Base-by-base conservation (phyloP, 2,113 vertebrate genomes). In the Engraulis encrasicolus region DNA sequence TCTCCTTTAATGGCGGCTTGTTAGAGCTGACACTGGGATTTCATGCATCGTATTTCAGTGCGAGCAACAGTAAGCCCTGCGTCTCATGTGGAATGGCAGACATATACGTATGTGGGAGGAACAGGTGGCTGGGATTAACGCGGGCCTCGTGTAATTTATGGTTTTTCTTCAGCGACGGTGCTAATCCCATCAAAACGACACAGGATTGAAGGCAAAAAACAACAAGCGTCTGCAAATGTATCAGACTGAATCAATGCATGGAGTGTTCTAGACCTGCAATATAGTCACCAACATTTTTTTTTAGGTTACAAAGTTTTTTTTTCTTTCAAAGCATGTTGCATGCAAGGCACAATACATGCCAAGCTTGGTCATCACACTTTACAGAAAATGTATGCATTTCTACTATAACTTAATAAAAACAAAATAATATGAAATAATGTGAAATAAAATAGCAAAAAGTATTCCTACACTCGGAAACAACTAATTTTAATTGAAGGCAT, bases 11-110 rank as follows among this genome's bases (percentile, higher is more conserved):
- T 84, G 90, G 86, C 87, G 85, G 91, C 89, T 91, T 92, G 91
- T 93, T 91, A 88, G 87, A 91, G 90, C 89, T 88, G 88, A 92
- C 90, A 85, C 87, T 90, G 87, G n/a, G 81, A 87, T 91, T 92
- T 94, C 84, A 86, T 87, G 89, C 87, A 81, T 89, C 89, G 88
- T 89, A 86, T 93, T 93, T 93, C 85, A 84, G 88, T 90, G 81
- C 17, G 66, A 74, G 61, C 84, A 89, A 88, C 88, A 88, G 88
- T 94, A 90, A 92, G 86, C 88, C 78, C 87, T 87, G 79, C 81
- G 27, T 78, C 84, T 89, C 85, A 83, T 89, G 83, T 85, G 85
- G 88, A 86, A 78, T 81, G 87, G 37, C 82, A 82, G 83, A 83
- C 87, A 82, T 87, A 87, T 86, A 86, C 86, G 83, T 86, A 86